phyloP scores from a whole-genome alignment of 2,888 invertebrate genomes.

The Atethmia centrago region DNA sequence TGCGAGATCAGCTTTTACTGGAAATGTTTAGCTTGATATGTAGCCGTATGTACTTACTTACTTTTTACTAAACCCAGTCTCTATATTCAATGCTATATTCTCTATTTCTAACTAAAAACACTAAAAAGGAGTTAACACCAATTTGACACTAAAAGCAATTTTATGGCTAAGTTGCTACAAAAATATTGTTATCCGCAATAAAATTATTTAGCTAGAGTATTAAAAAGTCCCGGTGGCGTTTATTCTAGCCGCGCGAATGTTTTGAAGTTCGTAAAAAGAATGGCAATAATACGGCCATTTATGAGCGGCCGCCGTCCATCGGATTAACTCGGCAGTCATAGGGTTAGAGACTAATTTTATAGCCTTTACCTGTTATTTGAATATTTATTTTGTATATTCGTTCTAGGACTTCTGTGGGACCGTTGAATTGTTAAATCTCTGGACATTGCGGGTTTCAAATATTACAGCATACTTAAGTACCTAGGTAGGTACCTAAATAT shows the following conservation, averaged over 20 bases:
- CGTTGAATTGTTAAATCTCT: neutral
- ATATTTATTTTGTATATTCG: neutral
- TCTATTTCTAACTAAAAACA: conserved; percentile 8
- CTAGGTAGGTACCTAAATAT: neutral
- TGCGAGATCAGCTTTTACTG: too few relatives aligned
- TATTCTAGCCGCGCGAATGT: conserved; percentile 39
- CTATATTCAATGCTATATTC: neutral
- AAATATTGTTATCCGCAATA: conserved; percentile 36
- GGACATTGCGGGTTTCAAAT: neutral
- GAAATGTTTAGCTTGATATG: too few relatives aligned
- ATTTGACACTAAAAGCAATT: conserved; percentile 6
- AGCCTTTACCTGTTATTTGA: conserved; percentile 25
- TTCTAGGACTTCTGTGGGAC: conserved; percentile 12
- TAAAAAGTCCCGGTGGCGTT: conserved; percentile 28
- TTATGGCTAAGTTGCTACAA: conserved; percentile 31
- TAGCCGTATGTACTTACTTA: too few relatives aligned
- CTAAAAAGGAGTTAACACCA: neutral
- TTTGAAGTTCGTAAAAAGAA: conserved; percentile 24
- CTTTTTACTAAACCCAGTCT: too few relatives aligned
- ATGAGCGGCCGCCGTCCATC: conserved; percentile 22
- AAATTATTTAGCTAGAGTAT: conserved; percentile 34
- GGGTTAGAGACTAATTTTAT: conserved; percentile 42
- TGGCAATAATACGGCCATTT: conserved; percentile 21
- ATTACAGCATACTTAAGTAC: neutral
- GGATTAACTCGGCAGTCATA: conserved; percentile 31